These are phyloP conservation scores for Cyclargus thomasi DNA, from an alignment of 1,140 invertebrate species.

Conservation along the genomic window DNA sequence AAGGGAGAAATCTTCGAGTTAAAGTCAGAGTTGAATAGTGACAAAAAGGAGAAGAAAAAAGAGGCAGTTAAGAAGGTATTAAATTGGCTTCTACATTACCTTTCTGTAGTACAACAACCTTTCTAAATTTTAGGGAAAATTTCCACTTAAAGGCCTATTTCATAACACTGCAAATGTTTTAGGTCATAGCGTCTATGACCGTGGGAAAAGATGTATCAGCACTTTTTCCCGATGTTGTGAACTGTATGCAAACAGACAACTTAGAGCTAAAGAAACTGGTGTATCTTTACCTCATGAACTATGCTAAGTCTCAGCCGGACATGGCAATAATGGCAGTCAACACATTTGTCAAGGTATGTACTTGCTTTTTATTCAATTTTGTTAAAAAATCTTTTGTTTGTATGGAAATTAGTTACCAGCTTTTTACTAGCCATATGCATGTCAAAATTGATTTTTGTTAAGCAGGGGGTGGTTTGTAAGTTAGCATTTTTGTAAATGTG, in stretches of 20 bases:
- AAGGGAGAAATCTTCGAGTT: constrained; percentile 99
- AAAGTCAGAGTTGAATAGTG: constrained; percentile 99
- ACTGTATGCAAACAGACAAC: constrained; percentile 99
- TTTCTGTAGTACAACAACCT: neutral
- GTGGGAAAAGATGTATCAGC: constrained; percentile 98
- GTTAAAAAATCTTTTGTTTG: constrained; percentile 28
- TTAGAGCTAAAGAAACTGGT: constrained; percentile 99
- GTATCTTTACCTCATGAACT: constrained; percentile 99
- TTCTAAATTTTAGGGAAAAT: neutral
- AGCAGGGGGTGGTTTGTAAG: neutral
- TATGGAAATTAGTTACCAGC: constrained; percentile 28
- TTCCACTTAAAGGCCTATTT: neutral
- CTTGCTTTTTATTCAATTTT: constrained; percentile 25
- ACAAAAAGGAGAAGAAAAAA: constrained; percentile 99
- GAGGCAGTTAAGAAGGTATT: constrained; percentile 98
- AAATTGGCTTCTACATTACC: neutral
- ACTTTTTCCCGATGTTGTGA: constrained; percentile 98
- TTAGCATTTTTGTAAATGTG: neutral
- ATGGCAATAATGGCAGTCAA: constrained; percentile 99
- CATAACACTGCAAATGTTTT: constrained; percentile 26
- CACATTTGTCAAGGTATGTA: constrained; percentile 97
- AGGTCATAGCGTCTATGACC: constrained; percentile 99
- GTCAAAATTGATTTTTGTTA: constrained; percentile 17
- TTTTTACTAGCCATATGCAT: constrained; percentile 37
- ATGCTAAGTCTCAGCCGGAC: constrained; percentile 99